A percentile compares a stretch with the other conserved stretches of the same genome.
Evolutionary conservation across 2,888 invertebrate genomes (phyloP).

Genomic region (Tipula helvola): DNA sequence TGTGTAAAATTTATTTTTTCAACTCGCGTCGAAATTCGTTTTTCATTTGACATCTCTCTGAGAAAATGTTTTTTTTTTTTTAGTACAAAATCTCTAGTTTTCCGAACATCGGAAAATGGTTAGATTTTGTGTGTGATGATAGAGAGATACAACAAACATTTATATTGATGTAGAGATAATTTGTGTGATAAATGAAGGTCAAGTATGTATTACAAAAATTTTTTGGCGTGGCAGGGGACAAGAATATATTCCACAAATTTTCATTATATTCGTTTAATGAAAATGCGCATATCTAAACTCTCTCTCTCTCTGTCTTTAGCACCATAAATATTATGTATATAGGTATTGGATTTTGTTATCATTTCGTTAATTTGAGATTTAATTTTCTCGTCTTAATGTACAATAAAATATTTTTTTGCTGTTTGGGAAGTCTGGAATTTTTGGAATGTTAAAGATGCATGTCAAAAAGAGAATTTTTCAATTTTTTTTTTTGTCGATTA

Average conservation of each 20-base stretch:
- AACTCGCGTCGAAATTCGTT: neutral
- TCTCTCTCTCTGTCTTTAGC: neutral
- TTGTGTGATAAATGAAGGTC: neutral
- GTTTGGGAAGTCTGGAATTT: neutral
- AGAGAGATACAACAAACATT: neutral
- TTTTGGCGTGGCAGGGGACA: neutral
- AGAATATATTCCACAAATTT: neutral
- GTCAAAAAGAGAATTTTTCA: neutral
- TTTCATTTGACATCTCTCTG: neutral
- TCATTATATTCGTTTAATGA: neutral
- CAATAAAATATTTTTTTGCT: neutral
- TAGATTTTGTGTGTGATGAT: neutral
- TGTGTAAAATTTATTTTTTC: neutral
- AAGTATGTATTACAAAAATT: neutral
- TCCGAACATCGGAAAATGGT: neutral
- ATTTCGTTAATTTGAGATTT: neutral
- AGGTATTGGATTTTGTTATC: neutral
- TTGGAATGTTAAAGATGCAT: neutral
- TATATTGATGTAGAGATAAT: neutral
- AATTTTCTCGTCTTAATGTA: neutral
- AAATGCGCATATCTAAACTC: neutral
- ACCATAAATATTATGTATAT: neutral
- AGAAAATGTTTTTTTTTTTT: neutral
- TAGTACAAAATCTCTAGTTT: neutral
- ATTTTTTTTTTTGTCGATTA: neutral